Evolutionary conservation across 2,888 invertebrate species (phyloP).

Genomic region (Clistopyga incitator): DNA sequence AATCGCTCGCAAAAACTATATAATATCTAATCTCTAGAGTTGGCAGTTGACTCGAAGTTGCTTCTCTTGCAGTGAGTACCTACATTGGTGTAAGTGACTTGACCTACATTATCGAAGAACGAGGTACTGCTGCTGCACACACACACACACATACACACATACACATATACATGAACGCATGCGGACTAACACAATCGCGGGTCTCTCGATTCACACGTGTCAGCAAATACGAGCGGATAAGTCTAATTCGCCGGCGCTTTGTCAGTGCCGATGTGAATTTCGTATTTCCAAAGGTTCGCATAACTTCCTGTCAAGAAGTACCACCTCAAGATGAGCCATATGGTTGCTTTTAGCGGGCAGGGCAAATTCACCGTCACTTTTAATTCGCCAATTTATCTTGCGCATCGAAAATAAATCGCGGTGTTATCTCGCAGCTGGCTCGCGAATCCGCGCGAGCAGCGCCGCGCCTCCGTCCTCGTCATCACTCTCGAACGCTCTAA

Average conservation of each 20-base stretch:
- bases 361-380: not conserved
- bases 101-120: constrained; percentile 77
- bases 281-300: constrained; percentile 19
- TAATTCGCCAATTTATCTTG: not conserved
- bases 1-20: not conserved
- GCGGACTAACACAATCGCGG: constrained; percentile 4
- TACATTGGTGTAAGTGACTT: constrained; percentile 73
- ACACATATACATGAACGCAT: not conserved
- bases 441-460: not conserved
- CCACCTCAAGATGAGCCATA: not conserved
- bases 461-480: not conserved
- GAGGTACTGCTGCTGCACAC: constrained; percentile 51
- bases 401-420: not conserved
- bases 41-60: constrained; percentile 6
- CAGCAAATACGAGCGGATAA: constrained; percentile 17
- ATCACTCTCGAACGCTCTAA: constrained; percentile 35
- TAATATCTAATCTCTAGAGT: constrained; percentile 35
- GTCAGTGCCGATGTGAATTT: constrained; percentile 9
- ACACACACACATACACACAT: not conserved
- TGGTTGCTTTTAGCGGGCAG: not conserved
- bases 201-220: constrained; percentile 34
- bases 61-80: constrained; percentile 40
- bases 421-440: constrained; percentile 11
- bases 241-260: not conserved
- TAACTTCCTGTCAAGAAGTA: not conserved